Percentiles rank a stretch among this genome's conserved stretches.
Conservation (phyloP, 2,888 invertebrate species). For the Beris chalybata region DNA sequence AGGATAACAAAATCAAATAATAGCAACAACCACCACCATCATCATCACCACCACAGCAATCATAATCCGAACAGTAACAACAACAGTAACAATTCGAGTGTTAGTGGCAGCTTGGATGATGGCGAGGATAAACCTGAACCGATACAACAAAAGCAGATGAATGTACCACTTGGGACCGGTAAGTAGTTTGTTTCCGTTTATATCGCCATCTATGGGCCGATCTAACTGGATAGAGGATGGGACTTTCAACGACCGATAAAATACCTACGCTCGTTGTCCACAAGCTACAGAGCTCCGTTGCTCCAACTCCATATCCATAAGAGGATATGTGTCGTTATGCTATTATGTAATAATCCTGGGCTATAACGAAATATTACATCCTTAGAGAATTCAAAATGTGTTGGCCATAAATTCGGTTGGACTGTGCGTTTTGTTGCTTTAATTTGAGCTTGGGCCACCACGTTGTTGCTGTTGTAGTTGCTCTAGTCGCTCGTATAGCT, state of each 20-base stretch:
- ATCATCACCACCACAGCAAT: constrained; percentile 40
- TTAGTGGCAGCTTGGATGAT: constrained; percentile 39
- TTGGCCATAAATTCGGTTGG: constrained; percentile 36
- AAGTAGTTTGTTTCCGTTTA: constrained; percentile 47
- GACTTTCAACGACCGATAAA: constrained; percentile 35
- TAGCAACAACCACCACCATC: constrained; percentile 27
- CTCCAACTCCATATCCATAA: constrained; percentile 29
- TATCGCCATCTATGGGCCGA: constrained; percentile 25
- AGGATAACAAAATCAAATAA: constrained; percentile 38
- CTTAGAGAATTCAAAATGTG: constrained; percentile 39
- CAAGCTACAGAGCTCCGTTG: background rate
- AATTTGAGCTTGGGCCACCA: constrained; percentile 5
- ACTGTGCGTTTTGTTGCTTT: constrained; percentile 28
- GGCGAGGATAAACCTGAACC: constrained; percentile 48
- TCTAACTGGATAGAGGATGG: constrained; percentile 32
- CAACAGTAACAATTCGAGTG: constrained; percentile 31
- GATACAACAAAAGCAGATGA: constrained; percentile 46
- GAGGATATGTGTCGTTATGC: constrained; percentile 36
- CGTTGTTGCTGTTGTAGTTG: too few relatives aligned
- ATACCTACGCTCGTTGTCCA: background rate
- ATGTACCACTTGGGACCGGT: constrained; percentile 57
- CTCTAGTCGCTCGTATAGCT: constrained; percentile 13
- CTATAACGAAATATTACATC: constrained; percentile 39
- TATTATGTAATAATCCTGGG: constrained; percentile 39
- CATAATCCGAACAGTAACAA: constrained; percentile 41